Evolutionary conservation across 2,888 invertebrate species (phyloP).

Genomic region (Pardosa pseudoannulata): DNA sequence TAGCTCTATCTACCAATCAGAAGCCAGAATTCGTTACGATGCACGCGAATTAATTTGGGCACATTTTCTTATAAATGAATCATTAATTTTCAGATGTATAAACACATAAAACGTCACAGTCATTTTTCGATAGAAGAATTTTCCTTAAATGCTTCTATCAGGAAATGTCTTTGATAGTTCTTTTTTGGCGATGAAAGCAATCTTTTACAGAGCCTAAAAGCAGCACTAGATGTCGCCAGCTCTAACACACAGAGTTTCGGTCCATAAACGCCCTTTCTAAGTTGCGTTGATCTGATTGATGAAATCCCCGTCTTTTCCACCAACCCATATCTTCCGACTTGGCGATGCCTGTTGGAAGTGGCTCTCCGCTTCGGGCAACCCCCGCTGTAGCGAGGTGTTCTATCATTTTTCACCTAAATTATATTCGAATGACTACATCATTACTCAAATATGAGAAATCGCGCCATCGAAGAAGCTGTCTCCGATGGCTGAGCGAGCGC

Average conservation of each 20-base stretch:
- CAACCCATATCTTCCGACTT: not conserved
- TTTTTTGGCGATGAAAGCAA: too few relatives aligned
- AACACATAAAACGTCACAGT: too few relatives aligned
- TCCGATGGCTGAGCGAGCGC: not conserved
- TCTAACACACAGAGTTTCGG: not conserved
- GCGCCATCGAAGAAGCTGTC: not conserved
- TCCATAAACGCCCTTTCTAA: not conserved
- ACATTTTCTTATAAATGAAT: too few relatives aligned
- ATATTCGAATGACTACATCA: conserved; percentile 4
- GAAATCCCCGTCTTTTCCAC: not conserved
- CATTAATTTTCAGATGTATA: too few relatives aligned
- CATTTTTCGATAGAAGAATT: too few relatives aligned
- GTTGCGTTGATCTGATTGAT: not conserved
- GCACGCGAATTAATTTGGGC: too few relatives aligned
- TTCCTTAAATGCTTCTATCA: too few relatives aligned
- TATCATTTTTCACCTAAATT: conserved; percentile 21
- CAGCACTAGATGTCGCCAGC: too few relatives aligned
- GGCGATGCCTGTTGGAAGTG: not conserved
- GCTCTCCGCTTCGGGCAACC: not conserved
- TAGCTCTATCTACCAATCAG: too few relatives aligned
- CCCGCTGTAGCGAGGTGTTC: not conserved
- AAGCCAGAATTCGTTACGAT: too few relatives aligned
- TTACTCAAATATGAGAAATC: conserved; percentile 21
- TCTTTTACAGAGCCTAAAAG: too few relatives aligned
- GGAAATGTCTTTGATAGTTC: too few relatives aligned